Percentiles rank a stretch among this genome's conserved stretches.
These are phyloP conservation scores for Sarcoramphus papa DNA, from an alignment of 2,797 vertebrate genomes.

Conservation along the genomic window DNA sequence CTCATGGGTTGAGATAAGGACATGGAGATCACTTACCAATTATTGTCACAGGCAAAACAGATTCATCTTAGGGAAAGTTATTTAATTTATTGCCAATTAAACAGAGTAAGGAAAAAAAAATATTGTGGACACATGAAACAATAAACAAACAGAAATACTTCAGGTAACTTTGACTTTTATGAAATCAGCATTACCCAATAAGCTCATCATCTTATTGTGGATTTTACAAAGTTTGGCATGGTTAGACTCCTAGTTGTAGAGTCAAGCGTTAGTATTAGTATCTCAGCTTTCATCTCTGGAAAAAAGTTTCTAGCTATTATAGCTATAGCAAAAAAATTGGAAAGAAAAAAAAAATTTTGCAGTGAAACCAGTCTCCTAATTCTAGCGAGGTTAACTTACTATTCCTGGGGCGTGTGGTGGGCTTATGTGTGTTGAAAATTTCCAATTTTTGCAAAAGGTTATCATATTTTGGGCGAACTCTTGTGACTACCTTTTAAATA, in stretches of 20 bases:
- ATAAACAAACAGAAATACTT: neutral
- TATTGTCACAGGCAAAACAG: neutral
- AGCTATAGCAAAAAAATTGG: neutral
- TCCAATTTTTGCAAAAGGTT: neutral
- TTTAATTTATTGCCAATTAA: neutral
- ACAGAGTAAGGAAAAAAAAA: neutral
- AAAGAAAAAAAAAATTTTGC: neutral
- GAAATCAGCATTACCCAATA: neutral
- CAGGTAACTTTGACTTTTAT: neutral
- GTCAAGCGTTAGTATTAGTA: neutral
- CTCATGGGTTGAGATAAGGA: neutral
- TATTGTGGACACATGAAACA: neutral
- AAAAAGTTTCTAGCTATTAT: neutral
- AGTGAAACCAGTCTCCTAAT: neutral
- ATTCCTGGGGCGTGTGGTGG: neutral
- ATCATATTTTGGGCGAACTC: rapidly evolving
- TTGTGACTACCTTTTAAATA: neutral
- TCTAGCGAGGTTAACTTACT: neutral
- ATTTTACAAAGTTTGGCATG: neutral
- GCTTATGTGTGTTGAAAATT: neutral
- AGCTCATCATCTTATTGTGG: neutral
- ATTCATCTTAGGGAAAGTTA: neutral
- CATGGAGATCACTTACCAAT: neutral
- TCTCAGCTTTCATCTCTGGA: neutral
- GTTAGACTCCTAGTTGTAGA: neutral